These are phyloP conservation scores for Helicoverpa armigera DNA, from an alignment of 1,140 invertebrate genomes.

Conservation along the genomic window DNA sequence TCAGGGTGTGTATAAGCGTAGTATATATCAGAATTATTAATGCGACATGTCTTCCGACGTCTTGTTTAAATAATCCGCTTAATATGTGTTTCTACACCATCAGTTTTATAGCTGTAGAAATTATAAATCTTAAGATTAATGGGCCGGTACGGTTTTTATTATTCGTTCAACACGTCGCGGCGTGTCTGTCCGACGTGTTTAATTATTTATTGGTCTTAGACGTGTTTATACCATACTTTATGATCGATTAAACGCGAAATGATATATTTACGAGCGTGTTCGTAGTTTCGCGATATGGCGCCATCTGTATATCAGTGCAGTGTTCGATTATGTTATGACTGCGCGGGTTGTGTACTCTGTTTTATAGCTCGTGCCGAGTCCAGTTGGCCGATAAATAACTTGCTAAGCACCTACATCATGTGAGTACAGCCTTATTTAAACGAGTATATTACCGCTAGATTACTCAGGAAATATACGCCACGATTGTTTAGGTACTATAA, in stretches of 20 bases:
- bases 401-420: constrained; percentile 36
- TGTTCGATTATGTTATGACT: constrained; percentile 58
- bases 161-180: constrained; percentile 50
- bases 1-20: neutral
- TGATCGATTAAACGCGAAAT: constrained; percentile 66
- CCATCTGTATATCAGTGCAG: constrained; percentile 58
- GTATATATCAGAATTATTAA: constrained; percentile 39
- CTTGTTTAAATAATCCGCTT: constrained; percentile 44
- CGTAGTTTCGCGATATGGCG: constrained; percentile 58
- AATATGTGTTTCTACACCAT: constrained; percentile 35
- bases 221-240: constrained; percentile 69
- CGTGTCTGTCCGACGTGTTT: constrained; percentile 46
- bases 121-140: constrained; percentile 46
- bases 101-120: constrained; percentile 32
- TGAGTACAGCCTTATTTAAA: constrained; percentile 35
- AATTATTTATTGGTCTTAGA: constrained; percentile 64
- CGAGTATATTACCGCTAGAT: constrained; percentile 20
- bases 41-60: constrained; percentile 18
- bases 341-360: constrained; percentile 47
- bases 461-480: neutral
- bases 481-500: neutral
- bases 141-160: constrained; percentile 41
- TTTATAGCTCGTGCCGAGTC: constrained; percentile 56
- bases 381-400: constrained; percentile 54
- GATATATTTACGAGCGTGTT: constrained; percentile 68